Base-by-base conservation (phyloP, 2,797 vertebrate species). In the Scomberomorus guttatus region DNA sequence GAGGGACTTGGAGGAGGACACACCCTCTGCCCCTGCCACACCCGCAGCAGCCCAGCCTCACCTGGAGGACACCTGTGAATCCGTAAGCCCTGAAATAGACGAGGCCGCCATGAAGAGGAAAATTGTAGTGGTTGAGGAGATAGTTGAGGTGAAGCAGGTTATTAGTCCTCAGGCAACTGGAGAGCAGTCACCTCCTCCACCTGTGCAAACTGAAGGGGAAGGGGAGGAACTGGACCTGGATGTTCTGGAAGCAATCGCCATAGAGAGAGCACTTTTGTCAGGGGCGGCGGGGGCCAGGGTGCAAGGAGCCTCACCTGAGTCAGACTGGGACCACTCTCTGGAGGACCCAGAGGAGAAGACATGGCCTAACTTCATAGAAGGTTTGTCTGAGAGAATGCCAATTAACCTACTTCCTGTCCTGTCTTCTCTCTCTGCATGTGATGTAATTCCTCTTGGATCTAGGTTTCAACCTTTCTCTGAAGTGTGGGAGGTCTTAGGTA, bases 111-210 rank as follows among this genome's bases (percentile, higher is more conserved):
- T 96, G 96, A 95, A 70, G 87, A 96, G 88, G 82, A 96, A 96
- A 87, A 95, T 96, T 44, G 96, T 96, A 5, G 94, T 96, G 20
- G 96, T 96, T 7, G 96, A 96, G 74, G 95, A 96, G 87, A 92
- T 95, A 60, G 91, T 96, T 62, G 96, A 96, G 86, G 95, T 96
- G 73, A 95, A 95, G 79, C 93, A 94, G 77, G 18, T 95, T 42
- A 0, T 91, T 24, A 90, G 84, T 82, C 91, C 95, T 2, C 27
- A 89, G 3, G 82, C 70, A 7, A 25, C 65, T 18, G 94, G 81
- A 69, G 87, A 75, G 25, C 91, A 92, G 72, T 48, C 89, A 10
- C 72, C 89, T 58, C 84, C 83, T 50, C 52, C 86, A 68, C 66
- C 91, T 87, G 89, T 86, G 12, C 54, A 79, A 5, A 18, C 81